A percentile compares a stretch with the other conserved stretches of the same genome.
Evolutionary conservation across 2,113 vertebrate species (phyloP).

Genomic region (Nycticryphes semicollaris): DNA sequence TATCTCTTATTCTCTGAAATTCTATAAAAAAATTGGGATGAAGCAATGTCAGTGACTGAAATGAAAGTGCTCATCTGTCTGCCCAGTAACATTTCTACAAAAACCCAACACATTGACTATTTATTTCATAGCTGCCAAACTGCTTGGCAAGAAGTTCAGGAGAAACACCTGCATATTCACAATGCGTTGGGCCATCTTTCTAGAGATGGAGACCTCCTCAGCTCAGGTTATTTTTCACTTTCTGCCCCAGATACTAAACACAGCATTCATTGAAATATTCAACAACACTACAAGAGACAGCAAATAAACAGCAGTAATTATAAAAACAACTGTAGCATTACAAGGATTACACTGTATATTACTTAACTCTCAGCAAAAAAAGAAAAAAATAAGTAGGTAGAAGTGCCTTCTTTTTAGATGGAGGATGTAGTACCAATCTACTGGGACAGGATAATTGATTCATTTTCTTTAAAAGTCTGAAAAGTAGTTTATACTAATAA

Average conservation of each 20-base stretch:
- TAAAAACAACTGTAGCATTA: not conserved
- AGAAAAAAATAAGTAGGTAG: not conserved
- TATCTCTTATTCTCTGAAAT: not conserved
- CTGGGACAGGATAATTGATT: not conserved
- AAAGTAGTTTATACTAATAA: not conserved
- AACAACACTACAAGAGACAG: not conserved
- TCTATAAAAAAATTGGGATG: not conserved
- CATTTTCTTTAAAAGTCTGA: not conserved
- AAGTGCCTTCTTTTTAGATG: not conserved
- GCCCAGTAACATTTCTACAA: not conserved
- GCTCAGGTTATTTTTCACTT: not conserved
- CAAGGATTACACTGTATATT: not conserved
- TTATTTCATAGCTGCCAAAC: not conserved
- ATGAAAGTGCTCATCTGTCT: not conserved
- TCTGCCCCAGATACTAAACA: not conserved
- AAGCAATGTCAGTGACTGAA: not conserved
- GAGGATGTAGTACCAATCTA: not conserved
- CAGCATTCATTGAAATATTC: not conserved
- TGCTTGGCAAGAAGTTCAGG: not conserved
- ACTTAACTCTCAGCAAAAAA: not conserved
- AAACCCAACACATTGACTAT: not conserved
- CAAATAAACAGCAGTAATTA: not conserved
- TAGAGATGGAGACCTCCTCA: not conserved
- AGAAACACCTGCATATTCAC: not conserved
- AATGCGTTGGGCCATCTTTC: not conserved